Evolutionary conservation across 2,888 invertebrate species (phyloP).

Genomic region (Metalampra italica): DNA sequence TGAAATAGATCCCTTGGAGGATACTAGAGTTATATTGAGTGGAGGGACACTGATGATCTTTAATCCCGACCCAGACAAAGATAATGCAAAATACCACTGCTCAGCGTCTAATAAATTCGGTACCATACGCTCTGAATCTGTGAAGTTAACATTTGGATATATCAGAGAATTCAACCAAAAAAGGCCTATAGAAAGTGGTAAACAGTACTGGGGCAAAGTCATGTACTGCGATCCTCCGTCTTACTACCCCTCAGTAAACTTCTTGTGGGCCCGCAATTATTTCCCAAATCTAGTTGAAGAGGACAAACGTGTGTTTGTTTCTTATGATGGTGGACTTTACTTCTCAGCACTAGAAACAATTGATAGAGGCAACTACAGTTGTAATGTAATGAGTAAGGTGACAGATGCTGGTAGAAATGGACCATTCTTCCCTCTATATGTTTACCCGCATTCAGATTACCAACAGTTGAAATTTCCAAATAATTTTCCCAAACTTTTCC

Average conservation of each 20-base stretch:
- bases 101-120: conserved; percentile 94
- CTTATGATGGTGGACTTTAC: conserved; percentile 95
- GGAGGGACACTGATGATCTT: conserved; percentile 95
- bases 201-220: conserved; percentile 96
- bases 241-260: conserved; percentile 92
- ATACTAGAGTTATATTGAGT: conserved; percentile 89
- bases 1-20: conserved; percentile 86
- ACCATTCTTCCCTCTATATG: conserved; percentile 89
- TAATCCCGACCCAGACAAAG: conserved; percentile 87
- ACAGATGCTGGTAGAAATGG: conserved; percentile 94
- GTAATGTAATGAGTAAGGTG: conserved; percentile 92
- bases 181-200: conserved; percentile 89
- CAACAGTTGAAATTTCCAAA: conserved; percentile 95
- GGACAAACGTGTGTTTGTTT: conserved; percentile 94
- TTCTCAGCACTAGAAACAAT: conserved; percentile 95
- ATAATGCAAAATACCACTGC: conserved; percentile 95
- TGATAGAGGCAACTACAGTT: conserved; percentile 93
- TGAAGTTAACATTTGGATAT: conserved; percentile 91
- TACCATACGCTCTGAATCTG: conserved; percentile 91
- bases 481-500: conserved; percentile 97
- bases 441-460: conserved; percentile 91
- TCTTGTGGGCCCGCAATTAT: conserved; percentile 93
- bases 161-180: conserved; percentile 95
- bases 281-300: conserved; percentile 96
- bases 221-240: conserved; percentile 95